phyloP scores from a whole-genome alignment of 2,888 invertebrate species.

The Hydropsyche betteni region DNA sequence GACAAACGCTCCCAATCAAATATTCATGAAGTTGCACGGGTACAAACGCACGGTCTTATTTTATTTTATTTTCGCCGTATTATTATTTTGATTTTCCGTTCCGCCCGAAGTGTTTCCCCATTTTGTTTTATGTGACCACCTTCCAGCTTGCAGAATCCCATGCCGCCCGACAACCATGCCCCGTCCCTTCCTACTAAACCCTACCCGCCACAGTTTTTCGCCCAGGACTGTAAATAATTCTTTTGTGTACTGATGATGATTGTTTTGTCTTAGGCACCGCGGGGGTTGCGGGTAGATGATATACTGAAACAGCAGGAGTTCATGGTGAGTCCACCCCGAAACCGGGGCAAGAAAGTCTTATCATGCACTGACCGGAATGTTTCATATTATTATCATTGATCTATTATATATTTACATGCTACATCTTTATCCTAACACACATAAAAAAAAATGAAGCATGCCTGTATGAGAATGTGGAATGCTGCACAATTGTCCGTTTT shows the following conservation, averaged over 20 bases:
- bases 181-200: too few species aligned
- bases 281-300: constrained; percentile 52
- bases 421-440: neutral
- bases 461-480: constrained; percentile 16
- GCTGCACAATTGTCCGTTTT: constrained; percentile 22
- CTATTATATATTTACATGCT: constrained; percentile 20
- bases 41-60: constrained; percentile 17
- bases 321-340: constrained; percentile 48
- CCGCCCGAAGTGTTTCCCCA: too few species aligned
- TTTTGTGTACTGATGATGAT: constrained; percentile 18
- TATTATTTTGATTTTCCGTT: neutral
- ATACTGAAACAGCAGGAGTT: constrained; percentile 52
- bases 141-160: constrained; percentile 4
- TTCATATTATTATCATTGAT: neutral
- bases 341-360: constrained; percentile 7
- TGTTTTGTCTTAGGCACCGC: constrained; percentile 49
- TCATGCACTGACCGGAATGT: constrained; percentile 30
- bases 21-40: constrained; percentile 19
- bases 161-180: too few species aligned
- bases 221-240: too few species aligned
- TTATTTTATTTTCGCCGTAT: neutral
- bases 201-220: too few species aligned
- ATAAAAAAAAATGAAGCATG: constrained; percentile 13
- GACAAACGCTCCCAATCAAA: neutral
- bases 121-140: neutral